Percentiles rank a stretch among this genome's conserved stretches.
Conservation (phyloP, 2,113 vertebrate species). For the Neodon shergylaensis region DNA sequence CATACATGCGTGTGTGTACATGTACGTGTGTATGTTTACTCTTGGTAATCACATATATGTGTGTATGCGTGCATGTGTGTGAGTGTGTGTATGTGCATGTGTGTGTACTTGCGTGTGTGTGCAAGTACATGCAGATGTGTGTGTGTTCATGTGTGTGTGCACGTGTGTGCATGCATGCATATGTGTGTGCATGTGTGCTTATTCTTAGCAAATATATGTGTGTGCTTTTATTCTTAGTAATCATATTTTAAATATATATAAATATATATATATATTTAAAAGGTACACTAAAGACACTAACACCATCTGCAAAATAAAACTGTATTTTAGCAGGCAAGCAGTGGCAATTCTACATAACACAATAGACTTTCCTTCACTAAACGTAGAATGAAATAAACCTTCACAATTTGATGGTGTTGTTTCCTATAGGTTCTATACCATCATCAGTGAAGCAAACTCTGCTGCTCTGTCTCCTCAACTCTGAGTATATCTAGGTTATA, state of each 20-base stretch:
- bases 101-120: not conserved
- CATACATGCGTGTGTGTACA: too few relatives aligned
- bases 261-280: not conserved
- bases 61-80: too few relatives aligned
- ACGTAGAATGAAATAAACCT: constrained; percentile 19
- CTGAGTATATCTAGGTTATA: constrained; percentile 22
- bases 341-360: not conserved
- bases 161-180: too few relatives aligned
- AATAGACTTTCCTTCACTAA: constrained; percentile 4
- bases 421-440: constrained; percentile 23
- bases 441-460: constrained; percentile 42
- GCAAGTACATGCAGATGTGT: too few relatives aligned
- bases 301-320: not conserved
- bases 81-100: not conserved
- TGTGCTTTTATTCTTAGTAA: too few relatives aligned
- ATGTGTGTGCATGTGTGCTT: too few relatives aligned
- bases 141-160: fast-evolving
- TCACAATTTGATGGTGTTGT: not conserved
- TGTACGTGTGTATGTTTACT: too few relatives aligned
- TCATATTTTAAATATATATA: too few relatives aligned
- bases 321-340: constrained; percentile 17
- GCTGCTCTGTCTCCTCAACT: constrained; percentile 54
- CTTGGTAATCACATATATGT: not conserved
- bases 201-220: too few relatives aligned
- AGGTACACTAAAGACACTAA: not conserved